Conservation (phyloP, 2,888 invertebrate genomes). For the Halocaridina rubra region DNA sequence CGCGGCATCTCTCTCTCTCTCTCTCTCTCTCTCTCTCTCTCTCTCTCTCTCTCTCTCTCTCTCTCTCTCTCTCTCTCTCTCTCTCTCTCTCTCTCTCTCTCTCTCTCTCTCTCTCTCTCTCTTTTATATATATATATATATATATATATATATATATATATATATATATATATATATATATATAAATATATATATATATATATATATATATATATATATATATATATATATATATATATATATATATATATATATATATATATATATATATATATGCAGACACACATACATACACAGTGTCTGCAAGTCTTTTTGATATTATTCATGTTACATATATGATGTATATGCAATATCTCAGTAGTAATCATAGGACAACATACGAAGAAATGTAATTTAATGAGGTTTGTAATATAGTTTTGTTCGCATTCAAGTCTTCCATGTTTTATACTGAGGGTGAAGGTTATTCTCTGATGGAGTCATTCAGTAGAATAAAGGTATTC, state of each 20-base stretch:
- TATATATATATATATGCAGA: neutral
- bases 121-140: neutral
- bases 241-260: neutral
- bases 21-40: neutral
- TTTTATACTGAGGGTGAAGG: no score
- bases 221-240: slow-evolving; percentile 16
- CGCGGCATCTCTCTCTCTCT: neutral
- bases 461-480: no score
- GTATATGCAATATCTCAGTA: no score
- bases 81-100: neutral
- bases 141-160: slow-evolving; percentile 26
- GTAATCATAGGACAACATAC: no score
- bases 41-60: neutral
- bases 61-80: neutral
- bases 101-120: neutral
- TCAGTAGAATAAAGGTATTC: no score
- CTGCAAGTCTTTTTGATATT: no score
- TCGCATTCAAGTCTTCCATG: no score
- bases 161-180: slow-evolving; percentile 28
- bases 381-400: no score
- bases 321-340: no score
- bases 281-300: neutral
- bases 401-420: no score
- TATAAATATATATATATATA: slow-evolving; percentile 26
- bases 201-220: slow-evolving; percentile 9